These are phyloP conservation scores for Sesia apiformis DNA, from an alignment of 2,888 invertebrate species.

Conservation along the genomic window DNA sequence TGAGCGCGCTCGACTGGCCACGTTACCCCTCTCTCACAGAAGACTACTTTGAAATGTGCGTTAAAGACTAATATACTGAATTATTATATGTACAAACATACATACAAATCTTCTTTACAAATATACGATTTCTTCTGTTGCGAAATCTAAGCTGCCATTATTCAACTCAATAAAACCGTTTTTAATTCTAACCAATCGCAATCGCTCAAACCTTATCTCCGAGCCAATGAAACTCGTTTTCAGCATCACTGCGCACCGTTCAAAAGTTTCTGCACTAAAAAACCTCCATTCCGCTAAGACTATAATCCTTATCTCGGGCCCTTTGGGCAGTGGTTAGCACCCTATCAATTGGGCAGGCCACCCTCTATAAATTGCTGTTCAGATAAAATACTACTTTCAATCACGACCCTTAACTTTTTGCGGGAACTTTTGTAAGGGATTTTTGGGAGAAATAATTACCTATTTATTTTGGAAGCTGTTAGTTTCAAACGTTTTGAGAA, in stretches of 20 bases:
- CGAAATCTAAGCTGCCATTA: no score
- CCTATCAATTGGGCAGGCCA: slow-evolving; percentile 42
- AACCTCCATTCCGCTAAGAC: slow-evolving; percentile 26
- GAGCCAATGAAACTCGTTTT: not conserved
- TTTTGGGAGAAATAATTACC: not conserved
- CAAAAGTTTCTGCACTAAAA: slow-evolving; percentile 20
- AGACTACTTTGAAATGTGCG: no score
- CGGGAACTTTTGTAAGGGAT: slow-evolving; percentile 10
- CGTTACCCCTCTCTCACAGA: no score
- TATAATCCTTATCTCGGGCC: slow-evolving; percentile 45
- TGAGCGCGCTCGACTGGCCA: no score
- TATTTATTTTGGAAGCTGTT: not conserved
- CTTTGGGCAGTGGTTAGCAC: slow-evolving; percentile 45
- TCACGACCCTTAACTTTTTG: slow-evolving; percentile 31
- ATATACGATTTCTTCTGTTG: no score
- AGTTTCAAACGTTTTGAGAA: no score
- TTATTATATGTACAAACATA: no score
- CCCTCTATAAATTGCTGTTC: slow-evolving; percentile 40
- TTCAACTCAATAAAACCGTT: not conserved
- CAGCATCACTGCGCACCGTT: not conserved
- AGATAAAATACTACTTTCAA: slow-evolving; percentile 47
- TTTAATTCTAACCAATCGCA: not conserved
- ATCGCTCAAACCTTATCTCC: not conserved
- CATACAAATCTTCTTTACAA: no score
- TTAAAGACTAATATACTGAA: no score